Conservation (phyloP, 2,113 vertebrate genomes). For the Dermatemys mawii region DNA sequence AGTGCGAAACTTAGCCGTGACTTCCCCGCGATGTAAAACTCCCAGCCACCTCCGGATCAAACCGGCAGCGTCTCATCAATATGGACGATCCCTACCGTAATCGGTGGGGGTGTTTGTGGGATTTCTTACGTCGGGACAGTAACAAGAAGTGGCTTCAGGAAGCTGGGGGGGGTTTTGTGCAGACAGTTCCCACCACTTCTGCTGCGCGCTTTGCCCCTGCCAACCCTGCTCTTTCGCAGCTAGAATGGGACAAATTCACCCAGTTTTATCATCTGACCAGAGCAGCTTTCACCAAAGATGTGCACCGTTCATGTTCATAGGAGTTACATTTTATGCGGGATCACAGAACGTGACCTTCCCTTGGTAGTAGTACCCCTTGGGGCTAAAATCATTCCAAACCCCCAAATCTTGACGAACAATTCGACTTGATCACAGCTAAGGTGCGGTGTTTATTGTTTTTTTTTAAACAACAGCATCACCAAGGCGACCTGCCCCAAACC, state of each 20-base stretch:
- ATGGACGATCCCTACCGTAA: background rate
- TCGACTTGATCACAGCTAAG: background rate
- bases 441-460: too few species aligned
- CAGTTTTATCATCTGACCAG: background rate
- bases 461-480: too few species aligned
- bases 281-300: background rate
- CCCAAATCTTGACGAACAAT: background rate
- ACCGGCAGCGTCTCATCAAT: background rate
- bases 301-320: too few species aligned
- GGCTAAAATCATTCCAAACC: background rate
- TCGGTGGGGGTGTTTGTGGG: background rate
- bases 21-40: background rate
- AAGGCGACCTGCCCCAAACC: too few species aligned
- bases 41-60: background rate
- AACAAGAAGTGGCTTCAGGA: rapidly evolving
- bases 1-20: background rate
- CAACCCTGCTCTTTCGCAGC: background rate
- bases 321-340: background rate
- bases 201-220: background rate
- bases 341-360: background rate
- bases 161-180: too few species aligned
- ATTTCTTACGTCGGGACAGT: background rate
- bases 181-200: background rate
- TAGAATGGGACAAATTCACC: background rate
- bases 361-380: background rate